Evolutionary conservation across 1,140 invertebrate species (phyloP), one percentile per base, ranked within the genome.

Genomic region (Phthorimaea operculella): DNA sequence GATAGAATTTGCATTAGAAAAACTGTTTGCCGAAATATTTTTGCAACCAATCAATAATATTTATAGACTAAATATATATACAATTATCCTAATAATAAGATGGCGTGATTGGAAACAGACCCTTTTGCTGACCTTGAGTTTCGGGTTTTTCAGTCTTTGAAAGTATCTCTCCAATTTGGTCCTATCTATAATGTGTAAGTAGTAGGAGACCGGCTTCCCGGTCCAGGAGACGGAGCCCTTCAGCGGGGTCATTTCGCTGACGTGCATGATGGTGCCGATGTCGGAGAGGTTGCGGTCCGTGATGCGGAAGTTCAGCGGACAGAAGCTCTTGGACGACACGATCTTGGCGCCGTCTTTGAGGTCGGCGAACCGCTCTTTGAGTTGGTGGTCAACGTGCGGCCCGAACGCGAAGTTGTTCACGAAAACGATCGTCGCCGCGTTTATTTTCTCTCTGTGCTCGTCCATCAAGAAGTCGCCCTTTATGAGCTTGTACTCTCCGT

Each of bases 381-480:
- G 83, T 87, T 96, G 93, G 86, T 99, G 97, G 87, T 99, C 97
- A 12, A 99, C 96, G 57, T 91, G 92, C 33, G 98, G 97, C 14
- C 97, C 97, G 82, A 99, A 99, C 39, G 97, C 97, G 88, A 98
- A 99, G 88, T 99, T 99, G 87, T 99, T 99, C 4, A 98, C 97
- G 88, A 99, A 99, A 47, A 99, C 96, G 70, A 99, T 94, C 36
- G 95, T 94, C 5, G 97, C 93, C 62, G 90, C 91, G 60, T 94
- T 96, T 66, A 98, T 97, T 76, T 93, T 96, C 76, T 98, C 96
- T 63, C 94, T 90, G 83, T 96, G 93, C 73, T 96, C 92, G 65
- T 96, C 93, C 59, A 90, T 90, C 58, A 99, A 87, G 85, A 99
- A 99, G 79, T 99, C 97, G 8, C 96, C 97, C 76, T 96, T 96